Evolutionary conservation across 1,140 invertebrate genomes (phyloP), one percentile per base, ranked within the genome.

Genomic region (Zaprionus capensis): DNA sequence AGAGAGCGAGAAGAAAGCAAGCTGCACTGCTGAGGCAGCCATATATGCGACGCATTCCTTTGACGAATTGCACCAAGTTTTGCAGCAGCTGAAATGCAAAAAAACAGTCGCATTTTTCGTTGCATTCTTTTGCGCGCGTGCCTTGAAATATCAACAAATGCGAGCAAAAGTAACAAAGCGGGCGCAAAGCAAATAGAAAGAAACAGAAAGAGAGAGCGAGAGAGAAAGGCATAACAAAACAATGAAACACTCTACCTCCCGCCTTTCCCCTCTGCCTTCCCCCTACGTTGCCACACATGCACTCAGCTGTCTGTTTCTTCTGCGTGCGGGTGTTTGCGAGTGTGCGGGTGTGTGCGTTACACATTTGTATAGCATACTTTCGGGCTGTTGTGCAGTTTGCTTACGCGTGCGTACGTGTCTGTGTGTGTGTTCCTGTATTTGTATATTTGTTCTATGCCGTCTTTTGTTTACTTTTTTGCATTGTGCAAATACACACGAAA

Each of bases 401-500:
- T 69, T 59, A 65, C 44, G 55, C 41, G 58, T 64, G 53, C 53
- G 41, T 71, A 28, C 7, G 28, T 22, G 63, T 22, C 5, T 53
- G 63, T 65, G 22, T 55, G 63, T 65, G n/a, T 17, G 28, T 44
- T 14, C 24, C 24, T 71, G 26, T 74, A 36, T 46, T 53, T 74
- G 34, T 59, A 75, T 76, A 80, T 81, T 81, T 82, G 78, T 76
- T 74, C 71, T 79, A 65, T 76, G 36, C 76, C 57, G 78, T 63
- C 82, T 86, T 81, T 87, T 91, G 80, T 91, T 81, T 79, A 71
- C 71, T 79, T 73, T 81, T 81, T 71, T 71, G 76, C 84, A 90
- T 85, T 90, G 78, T 84, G 61, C 68, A 79, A 87, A 76, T 67
- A 81, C 46, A 71, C 56, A 72, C 44, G n/a, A 49, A 36, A 6